Conservation (phyloP, 2,113 vertebrate genomes). For the Dasyurus viverrinus region DNA sequence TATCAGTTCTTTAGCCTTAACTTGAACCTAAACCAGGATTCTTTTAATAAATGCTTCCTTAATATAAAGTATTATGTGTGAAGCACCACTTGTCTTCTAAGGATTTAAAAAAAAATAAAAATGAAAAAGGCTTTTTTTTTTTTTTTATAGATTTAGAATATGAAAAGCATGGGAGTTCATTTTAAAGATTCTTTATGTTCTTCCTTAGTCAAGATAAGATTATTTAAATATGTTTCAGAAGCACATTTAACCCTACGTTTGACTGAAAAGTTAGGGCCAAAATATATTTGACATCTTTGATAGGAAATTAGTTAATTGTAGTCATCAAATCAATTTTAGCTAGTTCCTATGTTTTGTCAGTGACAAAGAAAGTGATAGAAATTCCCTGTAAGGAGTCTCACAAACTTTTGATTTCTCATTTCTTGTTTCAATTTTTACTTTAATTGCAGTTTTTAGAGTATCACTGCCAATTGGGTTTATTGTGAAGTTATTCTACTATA, state of each 20-base stretch:
- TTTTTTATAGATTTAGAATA: not conserved
- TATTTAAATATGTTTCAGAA: not conserved
- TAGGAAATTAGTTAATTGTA: not conserved
- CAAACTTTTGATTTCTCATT: not conserved
- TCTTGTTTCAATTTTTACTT: slow-evolving; percentile 13
- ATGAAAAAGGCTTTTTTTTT: not conserved
- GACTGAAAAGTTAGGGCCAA: not conserved
- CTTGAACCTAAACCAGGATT: not conserved
- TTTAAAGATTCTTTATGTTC: not conserved
- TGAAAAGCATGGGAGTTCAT: not conserved
- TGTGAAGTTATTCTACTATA: not conserved
- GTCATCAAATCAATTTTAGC: not conserved
- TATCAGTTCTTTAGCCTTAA: not conserved
- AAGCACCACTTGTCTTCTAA: not conserved
- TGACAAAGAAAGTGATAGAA: no score
- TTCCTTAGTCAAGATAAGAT: not conserved
- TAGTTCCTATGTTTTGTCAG: not conserved
- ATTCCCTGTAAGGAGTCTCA: no score
- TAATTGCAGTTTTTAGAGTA: slow-evolving; percentile 14
- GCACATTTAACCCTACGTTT: not conserved
- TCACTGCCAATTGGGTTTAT: not conserved
- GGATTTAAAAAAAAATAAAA: not conserved
- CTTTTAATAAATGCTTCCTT: not conserved
- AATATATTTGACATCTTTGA: not conserved
- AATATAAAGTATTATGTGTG: not conserved